Base-by-base conservation (phyloP, 1,140 invertebrate genomes). In the Aphidius gifuensis region DNA sequence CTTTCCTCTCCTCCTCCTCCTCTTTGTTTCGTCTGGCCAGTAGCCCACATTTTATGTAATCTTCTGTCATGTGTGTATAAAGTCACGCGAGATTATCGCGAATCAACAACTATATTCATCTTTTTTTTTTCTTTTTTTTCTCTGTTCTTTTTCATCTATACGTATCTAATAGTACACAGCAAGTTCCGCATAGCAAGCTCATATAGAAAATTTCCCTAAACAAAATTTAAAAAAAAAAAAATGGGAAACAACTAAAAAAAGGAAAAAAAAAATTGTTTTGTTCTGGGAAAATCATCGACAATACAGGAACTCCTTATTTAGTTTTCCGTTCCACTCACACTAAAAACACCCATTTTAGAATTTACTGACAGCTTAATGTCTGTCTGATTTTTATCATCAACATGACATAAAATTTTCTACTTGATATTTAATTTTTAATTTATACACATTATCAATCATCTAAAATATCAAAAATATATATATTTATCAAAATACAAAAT, bases 41-140 rank as follows among this genome's bases (percentile, higher is more conserved):
- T 16, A 9, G 48, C 48, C 48, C 48, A 49, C 48, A 49, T 49
- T 49, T 49, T 49, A 49, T 49, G 48, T 49, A 49, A 49, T 49
- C 48, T 16, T 49, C 16, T 32, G 23, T 32, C 23, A 32, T 32
- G 23, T 32, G 23, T 32, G 48, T 49, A 49, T 49, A 11, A 11
- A 11, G 11, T 21, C 21, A 11, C 16, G 9, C 16, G 6, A 16
- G 48, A 16, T 49, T 49, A 49, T 49, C 48, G 48, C 6, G 2
- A 11, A 16, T 49, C 48, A 49, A 11, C 11, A 46, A 46, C 8
- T 49, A 49, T 9, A 49, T 16, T 16, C 11, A 49, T 11, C 3
- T 32, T 32, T 32, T 32, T 32, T 32, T 32, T 32, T 32, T 32
- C 4, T 3, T 3, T 32, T 32, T 32, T 32, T 32, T 1, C 4